Evolutionary conservation across 2,113 vertebrate genomes (phyloP).

Genomic region (Archilochus colubris): DNA sequence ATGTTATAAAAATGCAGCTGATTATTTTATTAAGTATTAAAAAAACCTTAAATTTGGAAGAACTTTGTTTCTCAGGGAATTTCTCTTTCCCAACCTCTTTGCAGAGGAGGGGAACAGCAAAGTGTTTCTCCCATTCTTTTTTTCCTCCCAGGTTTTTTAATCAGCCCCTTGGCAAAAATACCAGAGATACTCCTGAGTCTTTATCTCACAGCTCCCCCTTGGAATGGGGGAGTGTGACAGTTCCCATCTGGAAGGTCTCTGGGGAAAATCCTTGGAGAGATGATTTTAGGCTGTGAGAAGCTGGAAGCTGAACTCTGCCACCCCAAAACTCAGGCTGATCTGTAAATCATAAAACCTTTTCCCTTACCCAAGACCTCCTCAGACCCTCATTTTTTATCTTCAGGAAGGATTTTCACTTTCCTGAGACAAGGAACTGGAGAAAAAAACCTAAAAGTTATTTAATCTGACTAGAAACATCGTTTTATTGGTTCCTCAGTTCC

Average conservation of each 20-base stretch:
- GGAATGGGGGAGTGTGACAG: not conserved
- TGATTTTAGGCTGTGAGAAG: not conserved
- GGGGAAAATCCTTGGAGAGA: not conserved
- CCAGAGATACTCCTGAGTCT: not conserved
- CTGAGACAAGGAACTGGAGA: not conserved
- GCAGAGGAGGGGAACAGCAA: not conserved
- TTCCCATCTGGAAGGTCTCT: not conserved
- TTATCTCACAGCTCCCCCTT: not conserved
- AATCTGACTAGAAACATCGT: not conserved
- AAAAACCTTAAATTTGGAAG: not conserved
- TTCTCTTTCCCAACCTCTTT: not conserved
- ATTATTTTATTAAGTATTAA: not conserved
- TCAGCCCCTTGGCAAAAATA: not conserved
- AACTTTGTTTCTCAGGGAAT: not conserved
- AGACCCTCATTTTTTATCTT: not conserved
- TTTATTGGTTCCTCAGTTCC: not conserved
- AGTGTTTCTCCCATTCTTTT: not conserved
- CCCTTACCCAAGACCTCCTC: not conserved
- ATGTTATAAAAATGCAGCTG: not conserved
- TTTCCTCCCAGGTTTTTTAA: not conserved
- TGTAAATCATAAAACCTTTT: not conserved
- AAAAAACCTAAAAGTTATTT: accelerated
- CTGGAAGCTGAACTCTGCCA: not conserved
- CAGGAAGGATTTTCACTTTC: not conserved
- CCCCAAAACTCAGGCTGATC: not conserved